phyloP scores from a whole-genome alignment of 1,140 invertebrate species.

The Colletes latitarsis region DNA sequence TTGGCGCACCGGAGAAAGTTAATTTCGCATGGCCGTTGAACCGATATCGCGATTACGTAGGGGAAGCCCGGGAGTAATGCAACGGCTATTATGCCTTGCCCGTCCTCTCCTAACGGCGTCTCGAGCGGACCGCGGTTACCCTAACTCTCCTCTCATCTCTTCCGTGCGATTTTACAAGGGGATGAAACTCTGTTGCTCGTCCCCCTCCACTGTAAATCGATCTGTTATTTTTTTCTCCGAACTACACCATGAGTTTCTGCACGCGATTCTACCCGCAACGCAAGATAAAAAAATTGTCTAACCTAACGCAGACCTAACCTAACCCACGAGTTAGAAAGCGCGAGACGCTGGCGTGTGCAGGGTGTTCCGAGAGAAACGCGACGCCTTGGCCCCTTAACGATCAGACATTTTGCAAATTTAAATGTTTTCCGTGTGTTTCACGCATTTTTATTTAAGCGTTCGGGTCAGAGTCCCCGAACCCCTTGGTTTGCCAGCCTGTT shows the following conservation, averaged over 20 bases:
- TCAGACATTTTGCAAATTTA: too few species aligned
- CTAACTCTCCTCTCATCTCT: slow-evolving; percentile 5
- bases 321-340: slow-evolving; percentile 13
- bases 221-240: not conserved
- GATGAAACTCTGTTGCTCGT: slow-evolving; percentile 18
- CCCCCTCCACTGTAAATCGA: not conserved
- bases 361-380: too few species aligned
- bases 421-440: too few species aligned
- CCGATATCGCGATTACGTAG: slow-evolving; percentile 74
- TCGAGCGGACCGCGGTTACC: slow-evolving; percentile 4
- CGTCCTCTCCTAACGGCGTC: slow-evolving; percentile 24
- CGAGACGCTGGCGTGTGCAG: not conserved
- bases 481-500: too few species aligned
- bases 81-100: slow-evolving; percentile 48
- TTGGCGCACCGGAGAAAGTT: slow-evolving; percentile 73
- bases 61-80: slow-evolving; percentile 52
- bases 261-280: not conserved
- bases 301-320: too few species aligned
- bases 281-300: not conserved
- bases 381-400: too few species aligned
- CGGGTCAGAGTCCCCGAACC: too few species aligned
- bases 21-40: slow-evolving; percentile 79
- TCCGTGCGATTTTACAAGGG: slow-evolving; percentile 8
- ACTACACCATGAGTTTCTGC: too few species aligned
- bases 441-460: too few species aligned